Base-by-base conservation (phyloP, 2,888 invertebrate genomes). In the Cactoblastis cactorum region DNA sequence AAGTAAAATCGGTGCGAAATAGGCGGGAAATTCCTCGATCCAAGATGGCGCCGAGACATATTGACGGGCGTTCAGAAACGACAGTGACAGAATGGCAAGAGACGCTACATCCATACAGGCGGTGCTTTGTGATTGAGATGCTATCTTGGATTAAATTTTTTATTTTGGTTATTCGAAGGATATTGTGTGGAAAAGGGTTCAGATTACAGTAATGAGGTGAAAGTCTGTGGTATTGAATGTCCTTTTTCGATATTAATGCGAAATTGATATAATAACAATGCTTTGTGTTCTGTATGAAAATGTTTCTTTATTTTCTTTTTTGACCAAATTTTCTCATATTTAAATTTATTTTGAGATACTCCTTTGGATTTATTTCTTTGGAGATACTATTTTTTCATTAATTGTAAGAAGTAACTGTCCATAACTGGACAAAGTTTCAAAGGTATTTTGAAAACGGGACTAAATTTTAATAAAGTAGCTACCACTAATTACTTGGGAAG, bases 11-110 rank as follows among this genome's bases (percentile, higher is more conserved):
- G 51, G 46, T 45, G 54, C 46, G 49, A 56, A 56, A 54, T 50
- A 51, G 53, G 43, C 49, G 24, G 51, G 46, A 45, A 51, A 35
- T 52, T 52, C 38, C 38, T 28, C 38, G 14, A 46, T 49, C 33
- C 59, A 59, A 62, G 55, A 59, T 58, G 58, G 63, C 58, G 56
- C 6, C 45, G 41, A 56, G 58, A 63, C 59, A 51, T 59, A 63
- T 61, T 45, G 59, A 53, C 50, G 50, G 55, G 54, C 47, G 55
- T 53, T 53, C 53, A 49, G 35, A 38, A 52, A 34, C 54, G 61
- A 59, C 61, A 56, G 49, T 62, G 61, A 62, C 52, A 43, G 48
- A 62, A 53, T 48, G 57, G 38, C 43, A 50, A 48, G 50, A 32
- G 47, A 56, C 58, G 58, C 52, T 15, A 22, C 49, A 33, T 19